Percentiles rank a stretch among this genome's conserved stretches.
Conservation (phyloP, 2,113 vertebrate species). For the Cebidichthys violaceus region DNA sequence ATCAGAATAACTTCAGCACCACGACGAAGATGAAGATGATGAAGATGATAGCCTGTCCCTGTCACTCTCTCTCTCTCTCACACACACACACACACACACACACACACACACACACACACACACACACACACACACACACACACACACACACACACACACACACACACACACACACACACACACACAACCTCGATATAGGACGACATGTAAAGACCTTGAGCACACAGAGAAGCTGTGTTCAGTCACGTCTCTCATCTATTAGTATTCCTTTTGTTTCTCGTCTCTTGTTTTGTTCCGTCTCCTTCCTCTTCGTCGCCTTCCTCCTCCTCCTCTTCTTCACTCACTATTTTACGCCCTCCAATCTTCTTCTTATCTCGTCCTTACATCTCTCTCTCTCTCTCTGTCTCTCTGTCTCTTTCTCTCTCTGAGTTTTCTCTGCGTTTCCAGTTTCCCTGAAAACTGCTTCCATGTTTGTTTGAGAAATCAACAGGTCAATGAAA, state of each 20-base stretch:
- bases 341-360: constrained; percentile 8
- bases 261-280: constrained; percentile 53
- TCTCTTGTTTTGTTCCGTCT: constrained; percentile 18
- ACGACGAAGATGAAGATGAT: too few species aligned
- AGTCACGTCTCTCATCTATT: constrained; percentile 28
- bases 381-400: constrained; percentile 8
- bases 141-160: too few species aligned
- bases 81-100: too few species aligned
- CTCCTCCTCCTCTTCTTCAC: constrained; percentile 12
- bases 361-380: not conserved
- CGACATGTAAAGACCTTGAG: constrained; percentile 7
- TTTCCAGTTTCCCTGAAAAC: not conserved
- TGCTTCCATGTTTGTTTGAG: not conserved
- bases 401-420: not conserved
- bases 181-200: not conserved
- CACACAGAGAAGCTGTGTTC: not conserved
- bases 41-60: not conserved
- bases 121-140: too few species aligned
- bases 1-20: not conserved
- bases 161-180: not conserved
- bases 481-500: constrained; percentile 9
- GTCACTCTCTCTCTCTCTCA: too few species aligned
- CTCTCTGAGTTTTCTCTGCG: constrained; percentile 10
- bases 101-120: too few species aligned
- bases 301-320: constrained; percentile 1